Percentiles rank a stretch among this genome's conserved stretches.
Conservation (phyloP, 2,888 invertebrate genomes). For the Orgyia antiqua region DNA sequence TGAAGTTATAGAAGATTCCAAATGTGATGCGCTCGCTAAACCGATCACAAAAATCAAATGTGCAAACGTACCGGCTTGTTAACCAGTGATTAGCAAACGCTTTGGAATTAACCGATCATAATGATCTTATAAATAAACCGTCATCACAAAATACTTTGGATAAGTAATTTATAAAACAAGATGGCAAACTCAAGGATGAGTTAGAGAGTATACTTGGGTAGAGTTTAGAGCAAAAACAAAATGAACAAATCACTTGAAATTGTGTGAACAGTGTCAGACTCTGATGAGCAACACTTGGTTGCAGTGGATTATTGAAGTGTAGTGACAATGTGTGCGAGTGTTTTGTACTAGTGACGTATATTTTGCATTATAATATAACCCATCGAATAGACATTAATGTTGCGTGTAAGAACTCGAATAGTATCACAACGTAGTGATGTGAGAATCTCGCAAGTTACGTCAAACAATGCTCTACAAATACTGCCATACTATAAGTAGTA, state of each 20-base stretch:
- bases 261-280: no score
- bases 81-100: slow-evolving; percentile 7
- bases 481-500: slow-evolving; percentile 72
- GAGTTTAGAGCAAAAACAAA: no score
- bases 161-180: not conserved
- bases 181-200: no score
- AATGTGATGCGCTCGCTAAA: slow-evolving; percentile 81
- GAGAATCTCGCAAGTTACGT: slow-evolving; percentile 63
- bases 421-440: slow-evolving; percentile 42
- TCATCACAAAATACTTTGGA: slow-evolving; percentile 1
- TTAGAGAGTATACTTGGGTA: no score
- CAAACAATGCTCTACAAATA: slow-evolving; percentile 50
- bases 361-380: slow-evolving; percentile 47
- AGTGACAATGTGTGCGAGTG: slow-evolving; percentile 36
- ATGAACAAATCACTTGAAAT: no score
- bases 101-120: slow-evolving; percentile 1
- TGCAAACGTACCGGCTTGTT: slow-evolving; percentile 67
- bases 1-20: slow-evolving; percentile 83
- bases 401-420: slow-evolving; percentile 56
- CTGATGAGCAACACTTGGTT: no score
- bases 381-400: slow-evolving; percentile 66
- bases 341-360: slow-evolving; percentile 44
- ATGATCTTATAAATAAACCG: slow-evolving; percentile 4
- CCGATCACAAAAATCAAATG: slow-evolving; percentile 85
- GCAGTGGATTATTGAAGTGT: slow-evolving; percentile 1